Percentiles rank a stretch among this genome's conserved stretches.
Conservation (phyloP, 2,888 invertebrate genomes). For the Metopia argyrocephala region DNA sequence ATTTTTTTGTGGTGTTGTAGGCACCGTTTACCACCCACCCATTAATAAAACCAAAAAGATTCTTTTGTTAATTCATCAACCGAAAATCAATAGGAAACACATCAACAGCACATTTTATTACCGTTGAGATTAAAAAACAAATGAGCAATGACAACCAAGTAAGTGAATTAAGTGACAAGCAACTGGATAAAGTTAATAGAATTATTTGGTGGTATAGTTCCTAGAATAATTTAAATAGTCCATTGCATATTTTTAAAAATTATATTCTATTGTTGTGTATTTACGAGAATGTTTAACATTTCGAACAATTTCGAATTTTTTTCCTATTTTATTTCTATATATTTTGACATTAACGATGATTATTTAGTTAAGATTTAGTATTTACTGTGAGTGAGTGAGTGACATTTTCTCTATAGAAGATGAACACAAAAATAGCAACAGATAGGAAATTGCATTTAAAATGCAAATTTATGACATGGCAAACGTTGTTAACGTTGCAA, state of each 20-base stretch:
- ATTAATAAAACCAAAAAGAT: neutral
- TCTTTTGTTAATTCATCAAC: conserved; percentile 11
- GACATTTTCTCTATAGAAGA: neutral
- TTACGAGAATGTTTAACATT: neutral
- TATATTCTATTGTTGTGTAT: neutral
- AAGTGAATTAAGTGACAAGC: neutral
- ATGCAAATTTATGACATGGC: neutral
- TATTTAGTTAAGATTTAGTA: conserved; percentile 28
- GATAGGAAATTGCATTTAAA: conserved; percentile 11
- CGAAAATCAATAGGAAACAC: conserved; percentile 12
- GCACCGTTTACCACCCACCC: neutral
- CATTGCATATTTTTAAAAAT: neutral
- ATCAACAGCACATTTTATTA: neutral
- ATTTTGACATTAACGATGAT: conserved; percentile 16
- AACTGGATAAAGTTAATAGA: neutral
- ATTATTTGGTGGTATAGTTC: neutral
- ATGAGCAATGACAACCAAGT: neutral
- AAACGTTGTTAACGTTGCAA: neutral
- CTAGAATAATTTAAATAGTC: neutral
- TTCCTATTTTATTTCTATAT: neutral
- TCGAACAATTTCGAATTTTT: too few species aligned
- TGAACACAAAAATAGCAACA: neutral
- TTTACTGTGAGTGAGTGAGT: neutral
- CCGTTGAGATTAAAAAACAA: neutral
- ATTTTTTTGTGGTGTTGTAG: too few species aligned